Evolutionary conservation across 2,797 vertebrate species (phyloP), one percentile per base, ranked within the genome.

Genomic region (Pempheris klunzingeri): DNA sequence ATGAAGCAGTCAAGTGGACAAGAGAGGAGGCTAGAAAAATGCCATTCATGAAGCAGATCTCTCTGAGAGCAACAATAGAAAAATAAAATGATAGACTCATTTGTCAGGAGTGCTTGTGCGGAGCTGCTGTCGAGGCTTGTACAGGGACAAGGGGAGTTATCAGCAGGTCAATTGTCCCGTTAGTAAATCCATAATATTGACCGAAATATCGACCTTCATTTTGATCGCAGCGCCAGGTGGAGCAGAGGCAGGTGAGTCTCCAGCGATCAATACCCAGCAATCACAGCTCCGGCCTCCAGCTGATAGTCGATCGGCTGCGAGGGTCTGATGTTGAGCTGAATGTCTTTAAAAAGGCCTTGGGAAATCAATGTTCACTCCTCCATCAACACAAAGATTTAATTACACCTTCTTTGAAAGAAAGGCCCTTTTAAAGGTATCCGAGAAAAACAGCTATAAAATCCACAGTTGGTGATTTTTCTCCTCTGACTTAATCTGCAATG

Each of bases 131-230:
- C 20, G 34, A 71, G 49, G 58, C 41, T 13, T 13, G 2, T 17
- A 20, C 24, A 5, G 53, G 20, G 14, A 49, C 36, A 59, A 30
- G 18, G 26, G 32, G 43, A 52, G 43, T 58, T 76, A 63, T 66
- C 49, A 50, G 64, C 22, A 32, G 46, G 44, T 61, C 87, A 58
- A 22, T 54, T 63, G 61, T 71, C 28, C 67, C 28, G 57, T 74
- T 78, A 62, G 46, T 74, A 17, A 61, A 28, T 85, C 59, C 2
- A 49, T 49, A 36, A 9, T 26, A 66, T 65, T 24, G 75, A 75
- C 14, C 20, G 41, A 26, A 15, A 7, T n/a, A 67, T 70, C 4
- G 62, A 82, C 4, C 18, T 2, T 57, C 28, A 34, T 44, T 59
- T 62, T 50, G 68, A 65, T 63, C 2, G 0, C 24, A 22, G 66